phyloP scores from a whole-genome alignment of 2,797 vertebrate genomes.

The Parotocinclus haroldoi region DNA sequence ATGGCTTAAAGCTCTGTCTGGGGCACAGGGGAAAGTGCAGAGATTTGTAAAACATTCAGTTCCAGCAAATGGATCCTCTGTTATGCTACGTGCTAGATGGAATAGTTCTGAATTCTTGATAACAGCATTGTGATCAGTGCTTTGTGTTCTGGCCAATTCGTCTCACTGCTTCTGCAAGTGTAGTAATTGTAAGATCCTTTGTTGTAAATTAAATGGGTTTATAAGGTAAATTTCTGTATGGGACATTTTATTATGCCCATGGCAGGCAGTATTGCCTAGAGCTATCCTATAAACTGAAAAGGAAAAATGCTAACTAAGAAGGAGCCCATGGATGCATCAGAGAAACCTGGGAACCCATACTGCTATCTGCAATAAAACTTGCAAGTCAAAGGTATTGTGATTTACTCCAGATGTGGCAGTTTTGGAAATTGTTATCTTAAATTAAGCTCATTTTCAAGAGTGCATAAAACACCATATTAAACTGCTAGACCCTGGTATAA shows the following conservation, averaged over 20 bases:
- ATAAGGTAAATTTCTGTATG: constrained; percentile 44
- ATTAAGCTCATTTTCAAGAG: constrained; percentile 36
- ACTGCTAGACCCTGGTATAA: neutral
- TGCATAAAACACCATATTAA: constrained; percentile 35
- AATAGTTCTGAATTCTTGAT: constrained; percentile 7
- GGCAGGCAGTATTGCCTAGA: constrained; percentile 21
- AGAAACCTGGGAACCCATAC: constrained; percentile 38
- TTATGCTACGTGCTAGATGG: constrained; percentile 15
- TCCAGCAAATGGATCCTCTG: constrained; percentile 10
- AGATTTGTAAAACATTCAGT: constrained; percentile 1
- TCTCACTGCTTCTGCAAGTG: constrained; percentile 2
- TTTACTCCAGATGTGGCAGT: constrained; percentile 60
- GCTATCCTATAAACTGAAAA: constrained; percentile 33
- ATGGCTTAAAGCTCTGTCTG: constrained; percentile 5
- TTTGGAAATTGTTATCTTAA: constrained; percentile 54
- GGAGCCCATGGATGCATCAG: constrained; percentile 22
- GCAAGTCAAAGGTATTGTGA: constrained; percentile 61
- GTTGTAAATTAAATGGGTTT: constrained; percentile 31
- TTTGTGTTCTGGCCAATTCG: constrained; percentile 5
- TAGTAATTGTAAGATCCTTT: constrained; percentile 24
- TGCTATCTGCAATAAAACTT: constrained; percentile 58
- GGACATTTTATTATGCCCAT: constrained; percentile 31
- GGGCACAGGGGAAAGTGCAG: neutral
- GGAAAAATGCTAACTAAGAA: constrained; percentile 32
- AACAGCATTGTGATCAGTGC: constrained; percentile 13